These are phyloP conservation scores for Heliocidaris tuberculata DNA, from an alignment of 35 echinoderm and acorn worm genomes.

Conservation along the genomic window DNA sequence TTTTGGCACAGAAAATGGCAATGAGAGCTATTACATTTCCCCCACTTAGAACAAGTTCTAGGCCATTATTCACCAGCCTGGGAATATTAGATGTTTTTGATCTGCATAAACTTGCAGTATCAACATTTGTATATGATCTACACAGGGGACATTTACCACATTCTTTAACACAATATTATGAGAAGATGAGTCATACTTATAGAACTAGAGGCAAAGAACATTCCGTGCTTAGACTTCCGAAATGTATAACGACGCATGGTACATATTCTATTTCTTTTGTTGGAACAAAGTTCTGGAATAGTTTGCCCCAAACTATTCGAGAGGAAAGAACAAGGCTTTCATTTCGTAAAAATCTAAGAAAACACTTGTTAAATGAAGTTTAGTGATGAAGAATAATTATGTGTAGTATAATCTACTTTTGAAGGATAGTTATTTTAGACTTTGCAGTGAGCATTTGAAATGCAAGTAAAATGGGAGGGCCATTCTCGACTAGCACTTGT, in stretches of 20 bases:
- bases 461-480: too few relatives aligned
- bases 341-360: not conserved
- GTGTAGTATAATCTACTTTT: not conserved
- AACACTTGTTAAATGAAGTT: not conserved
- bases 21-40: slow-evolving; percentile 25
- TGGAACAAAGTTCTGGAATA: slow-evolving; percentile 1
- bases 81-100: slow-evolving; percentile 2
- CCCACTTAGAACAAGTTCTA: slow-evolving; percentile 24
- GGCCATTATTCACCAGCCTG: slow-evolving; percentile 30
- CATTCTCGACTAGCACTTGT: too few relatives aligned
- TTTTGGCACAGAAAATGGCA: slow-evolving; percentile 24
- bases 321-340: slow-evolving; percentile 41
- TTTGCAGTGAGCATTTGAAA: too few relatives aligned
- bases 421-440: too few relatives aligned
- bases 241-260: not conserved
- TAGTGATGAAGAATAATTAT: slow-evolving; percentile 15
- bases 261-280: slow-evolving; percentile 12
- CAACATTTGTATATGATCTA: not conserved
- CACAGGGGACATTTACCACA: slow-evolving; percentile 5
- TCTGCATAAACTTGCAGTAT: slow-evolving; percentile 38
- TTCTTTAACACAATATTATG: slow-evolving; percentile 33
- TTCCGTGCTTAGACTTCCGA: slow-evolving; percentile 2
- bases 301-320: slow-evolving; percentile 27
- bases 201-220: not conserved
- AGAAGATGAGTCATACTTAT: not conserved